These are phyloP conservation scores for Gobio gobio DNA, from an alignment of 2,113 vertebrate genomes.

Conservation along the genomic window DNA sequence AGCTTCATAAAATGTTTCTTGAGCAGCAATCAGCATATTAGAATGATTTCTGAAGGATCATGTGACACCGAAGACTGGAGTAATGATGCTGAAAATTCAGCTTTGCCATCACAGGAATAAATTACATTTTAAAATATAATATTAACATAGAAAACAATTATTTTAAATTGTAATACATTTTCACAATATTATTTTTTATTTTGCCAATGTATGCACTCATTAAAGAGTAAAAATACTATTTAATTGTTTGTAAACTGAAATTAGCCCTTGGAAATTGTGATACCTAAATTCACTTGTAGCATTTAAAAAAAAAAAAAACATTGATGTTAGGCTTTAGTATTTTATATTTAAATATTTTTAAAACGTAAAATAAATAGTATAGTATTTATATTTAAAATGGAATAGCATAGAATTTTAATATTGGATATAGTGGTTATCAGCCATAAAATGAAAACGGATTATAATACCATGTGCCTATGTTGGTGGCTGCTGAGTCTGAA, in stretches of 20 bases:
- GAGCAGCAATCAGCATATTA: background rate
- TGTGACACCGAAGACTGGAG: background rate
- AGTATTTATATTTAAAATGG: background rate
- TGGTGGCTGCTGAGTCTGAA: constrained; percentile 81
- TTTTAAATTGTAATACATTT: background rate
- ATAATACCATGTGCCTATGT: constrained; percentile 83
- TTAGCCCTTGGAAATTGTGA: too few relatives aligned
- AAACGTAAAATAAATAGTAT: too few relatives aligned
- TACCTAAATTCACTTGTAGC: background rate
- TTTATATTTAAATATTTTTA: background rate
- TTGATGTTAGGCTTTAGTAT: background rate
- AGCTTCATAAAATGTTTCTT: background rate
- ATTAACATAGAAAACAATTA: background rate
- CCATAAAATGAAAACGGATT: background rate
- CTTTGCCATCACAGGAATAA: background rate
- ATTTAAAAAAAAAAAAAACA: background rate
- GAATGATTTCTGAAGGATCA: background rate
- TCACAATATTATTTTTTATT: background rate
- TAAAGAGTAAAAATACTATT: too few relatives aligned
- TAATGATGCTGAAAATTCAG: background rate
- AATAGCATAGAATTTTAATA: background rate
- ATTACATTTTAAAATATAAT: background rate
- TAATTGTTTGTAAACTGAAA: too few relatives aligned
- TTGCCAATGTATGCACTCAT: background rate
- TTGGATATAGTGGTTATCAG: background rate